phyloP scores from a whole-genome alignment of 1,140 invertebrate genomes.

The Fopius arisanus region DNA sequence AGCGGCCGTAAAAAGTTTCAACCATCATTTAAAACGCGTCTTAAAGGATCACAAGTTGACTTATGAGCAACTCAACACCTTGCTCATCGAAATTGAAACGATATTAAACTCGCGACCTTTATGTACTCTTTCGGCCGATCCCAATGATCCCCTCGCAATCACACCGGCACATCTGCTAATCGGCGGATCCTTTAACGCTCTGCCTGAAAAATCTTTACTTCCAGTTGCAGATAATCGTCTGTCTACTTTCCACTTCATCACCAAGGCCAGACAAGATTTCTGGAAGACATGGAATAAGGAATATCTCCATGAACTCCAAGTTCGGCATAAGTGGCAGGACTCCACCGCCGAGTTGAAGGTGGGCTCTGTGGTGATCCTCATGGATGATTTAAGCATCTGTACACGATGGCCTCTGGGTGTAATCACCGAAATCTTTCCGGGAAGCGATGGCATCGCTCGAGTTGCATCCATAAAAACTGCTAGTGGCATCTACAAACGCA shows the following conservation, averaged over 20 bases:
- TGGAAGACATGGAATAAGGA: not conserved
- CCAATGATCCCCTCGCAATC: no score
- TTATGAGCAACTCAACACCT: no score
- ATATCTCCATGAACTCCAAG: not conserved
- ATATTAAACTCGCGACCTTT: no score
- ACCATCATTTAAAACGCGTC: not conserved
- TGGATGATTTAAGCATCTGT: not conserved
- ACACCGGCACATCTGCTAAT: no score
- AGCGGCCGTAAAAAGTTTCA: conserved; percentile 16
- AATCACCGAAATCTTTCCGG: not conserved
- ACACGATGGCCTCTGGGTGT: not conserved
- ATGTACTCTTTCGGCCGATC: no score
- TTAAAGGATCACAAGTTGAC: not conserved
- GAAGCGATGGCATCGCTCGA: not conserved
- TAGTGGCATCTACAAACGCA: not conserved
- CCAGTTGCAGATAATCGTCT: not conserved
- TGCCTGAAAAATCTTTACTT: not conserved
- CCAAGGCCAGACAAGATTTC: not conserved
- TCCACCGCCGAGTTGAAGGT: no score
- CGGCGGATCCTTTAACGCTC: not conserved
- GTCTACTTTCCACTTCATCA: not conserved
- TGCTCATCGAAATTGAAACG: no score
- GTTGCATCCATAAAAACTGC: not conserved
- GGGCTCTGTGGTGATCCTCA: no score
- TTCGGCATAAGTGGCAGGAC: not conserved